phyloP scores from a whole-genome alignment of 2,888 invertebrate species.

The Coelinius sp. region DNA sequence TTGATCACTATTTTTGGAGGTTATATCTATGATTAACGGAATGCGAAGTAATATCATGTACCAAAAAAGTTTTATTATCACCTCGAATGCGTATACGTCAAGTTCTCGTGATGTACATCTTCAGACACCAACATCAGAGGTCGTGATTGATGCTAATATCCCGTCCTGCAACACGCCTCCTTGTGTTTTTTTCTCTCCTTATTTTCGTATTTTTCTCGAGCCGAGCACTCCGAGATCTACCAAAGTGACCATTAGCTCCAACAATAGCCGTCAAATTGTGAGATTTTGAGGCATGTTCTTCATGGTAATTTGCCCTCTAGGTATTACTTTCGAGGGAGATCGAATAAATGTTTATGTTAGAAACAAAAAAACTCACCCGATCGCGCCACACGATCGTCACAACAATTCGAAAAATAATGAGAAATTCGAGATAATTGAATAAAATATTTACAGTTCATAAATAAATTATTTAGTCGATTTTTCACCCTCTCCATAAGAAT shows the following conservation, averaged over 20 bases:
- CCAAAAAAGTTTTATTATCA: slow-evolving; percentile 1
- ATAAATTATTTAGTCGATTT: not conserved
- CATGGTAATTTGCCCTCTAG: too few species aligned
- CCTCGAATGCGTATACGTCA: not conserved
- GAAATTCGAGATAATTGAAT: not conserved
- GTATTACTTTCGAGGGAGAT: too few species aligned
- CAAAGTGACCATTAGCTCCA: too few species aligned
- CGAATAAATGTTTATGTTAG: not conserved
- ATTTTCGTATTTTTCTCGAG: not conserved
- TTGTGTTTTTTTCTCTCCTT: not conserved
- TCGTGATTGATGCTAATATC: not conserved
- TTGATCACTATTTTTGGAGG: slow-evolving; percentile 4
- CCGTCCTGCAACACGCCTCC: not conserved
- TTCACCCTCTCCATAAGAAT: not conserved
- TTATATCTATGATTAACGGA: not conserved
- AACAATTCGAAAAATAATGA: not conserved
- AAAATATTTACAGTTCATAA: not conserved
- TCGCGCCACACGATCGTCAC: not conserved
- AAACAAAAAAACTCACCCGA: not conserved
- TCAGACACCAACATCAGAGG: not conserved
- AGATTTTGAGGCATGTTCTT: too few species aligned
- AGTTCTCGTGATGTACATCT: not conserved
- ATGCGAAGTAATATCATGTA: not conserved
- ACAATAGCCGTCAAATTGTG: too few species aligned
- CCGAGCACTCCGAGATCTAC: too few species aligned